A percentile compares a stretch with the other conserved stretches of the same genome.
phyloP scores from a whole-genome alignment of 2,888 invertebrate genomes.

The Aphidius colemani region DNA sequence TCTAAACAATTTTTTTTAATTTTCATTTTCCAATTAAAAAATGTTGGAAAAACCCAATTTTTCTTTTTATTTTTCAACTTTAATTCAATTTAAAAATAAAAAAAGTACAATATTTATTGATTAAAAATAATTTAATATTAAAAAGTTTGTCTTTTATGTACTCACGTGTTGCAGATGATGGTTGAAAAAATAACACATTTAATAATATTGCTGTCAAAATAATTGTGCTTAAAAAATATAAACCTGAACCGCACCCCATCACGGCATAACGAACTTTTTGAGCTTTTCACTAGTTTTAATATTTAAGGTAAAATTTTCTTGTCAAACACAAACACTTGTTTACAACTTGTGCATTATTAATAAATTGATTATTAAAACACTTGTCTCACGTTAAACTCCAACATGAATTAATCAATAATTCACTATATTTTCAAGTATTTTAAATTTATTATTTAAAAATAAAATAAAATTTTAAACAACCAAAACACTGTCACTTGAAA shows the following conservation, averaged over 20 bases:
- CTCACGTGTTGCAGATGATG: slow-evolving; percentile 50
- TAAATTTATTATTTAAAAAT: no score
- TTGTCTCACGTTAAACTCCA: not conserved
- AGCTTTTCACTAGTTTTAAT: slow-evolving; percentile 25
- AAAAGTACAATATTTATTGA: no score
- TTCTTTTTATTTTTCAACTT: no score
- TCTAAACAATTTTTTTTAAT: no score
- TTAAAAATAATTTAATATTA: no score
- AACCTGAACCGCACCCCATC: slow-evolving; percentile 53
- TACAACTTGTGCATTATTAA: not conserved
- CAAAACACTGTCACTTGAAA: no score
- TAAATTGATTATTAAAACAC: not conserved
- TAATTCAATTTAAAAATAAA: no score
- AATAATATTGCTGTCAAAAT: slow-evolving; percentile 48
- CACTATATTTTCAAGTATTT: no score
- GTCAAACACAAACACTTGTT: not conserved
- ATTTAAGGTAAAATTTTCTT: not conserved
- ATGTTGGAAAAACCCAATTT: no score
- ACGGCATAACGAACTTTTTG: slow-evolving; percentile 46
- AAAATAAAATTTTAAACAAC: no score
- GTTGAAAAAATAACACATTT: slow-evolving; percentile 41
- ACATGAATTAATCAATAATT: no score
- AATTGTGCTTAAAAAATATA: slow-evolving; percentile 47
- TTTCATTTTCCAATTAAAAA: no score
- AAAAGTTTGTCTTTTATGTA: slow-evolving; percentile 18